Base-by-base conservation (phyloP, 1,140 invertebrate species). In the Dryas iulia region DNA sequence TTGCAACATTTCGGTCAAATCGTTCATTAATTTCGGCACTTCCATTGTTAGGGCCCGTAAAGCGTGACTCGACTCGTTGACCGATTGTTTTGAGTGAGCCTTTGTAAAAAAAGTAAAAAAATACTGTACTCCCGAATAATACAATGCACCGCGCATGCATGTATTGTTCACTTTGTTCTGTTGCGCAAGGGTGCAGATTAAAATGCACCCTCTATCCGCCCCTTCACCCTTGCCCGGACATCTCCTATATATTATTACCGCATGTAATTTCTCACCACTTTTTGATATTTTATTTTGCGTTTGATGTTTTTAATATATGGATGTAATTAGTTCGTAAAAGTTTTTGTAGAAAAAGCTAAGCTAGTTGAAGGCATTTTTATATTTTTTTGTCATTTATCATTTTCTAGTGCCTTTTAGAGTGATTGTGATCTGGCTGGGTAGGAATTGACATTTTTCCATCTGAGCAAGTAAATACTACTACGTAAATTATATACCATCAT, bases 11-110 rank as follows among this genome's bases (percentile, higher is more conserved):
- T 66, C 62, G 64, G 65, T 66, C 66, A 74, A 69, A 74, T 47
- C 64, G 72, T 74, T 84, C 77, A 81, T 82, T 86, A 86, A 88
- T 83, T 88, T 87, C 80, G 74, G 81, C 78, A 81, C 62, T 31
- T 64, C 70, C 65, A 81, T 88, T 85, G 83, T 86, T 66, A 66
- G 66, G 47, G 74, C 47, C 64, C 77, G 77, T 76, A 59, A 67
- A 84, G 78, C 84, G 84, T 83, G 78, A 84, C 78, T 74, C 74
- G 67, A 57, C 69, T 56, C 68, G 64, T 74, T 77, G 79, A 73
- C 73, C 79, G 72, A 77, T 78, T 78, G 81, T 82, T 83, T 76
- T 74, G 76, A 78, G 74, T 73, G 75, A 68, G 35, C 73, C 72
- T 78, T 83, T 82, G 76, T 84, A 73, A 73, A 77, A 64, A 60